Evolutionary conservation across 1,140 invertebrate genomes (phyloP), one percentile per base, ranked within the genome.

Genomic region (Capitella teleta): DNA sequence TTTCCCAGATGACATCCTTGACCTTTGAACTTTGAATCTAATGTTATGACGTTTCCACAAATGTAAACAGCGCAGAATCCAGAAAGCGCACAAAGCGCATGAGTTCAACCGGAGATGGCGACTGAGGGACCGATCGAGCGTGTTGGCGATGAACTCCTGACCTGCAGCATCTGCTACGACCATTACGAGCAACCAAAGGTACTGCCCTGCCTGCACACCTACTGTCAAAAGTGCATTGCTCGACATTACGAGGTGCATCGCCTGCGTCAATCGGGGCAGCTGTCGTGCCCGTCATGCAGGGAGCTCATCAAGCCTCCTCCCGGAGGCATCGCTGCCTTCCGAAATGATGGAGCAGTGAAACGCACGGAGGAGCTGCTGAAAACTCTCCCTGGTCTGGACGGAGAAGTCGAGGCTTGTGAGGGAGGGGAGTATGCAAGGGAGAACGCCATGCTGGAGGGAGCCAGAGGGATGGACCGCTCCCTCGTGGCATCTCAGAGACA

Each of bases 151-250:
- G 8, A 32, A 8, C 30, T 32, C n/a, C n/a, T 32, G n/a, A 32
- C 30, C 8, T 32, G 30, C n/a, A 10, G 8, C n/a, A 32, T 32
- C 8, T 32, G 30, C 30, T 32, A 32, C n/a, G 30, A 32, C 8
- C 30, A 32, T 8, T 32, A 10, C 30, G n/a, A 32, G 30, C 8
- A 32, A 8, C 30, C 30, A 8, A 32, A 32, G 30, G 30, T 32
- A n/a, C 30, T 32, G n/a, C 30, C 30, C 30, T 32, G 30, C n/a
- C 30, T 32, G 30, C 30, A 32, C n/a, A 10, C 30, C 8, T 32
- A 10, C 30, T 32, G 30, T n/a, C 61, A 74, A 28, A 58, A 67
- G 8, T 81, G 80, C 52, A 32, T 32, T n/a, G n/a, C 30, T n/a
- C 8, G 30, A n/a, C 30, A 32, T n/a, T n/a, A 32, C n/a, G 30